These are phyloP conservation scores for Caenorhabditis plicata DNA, from an alignment of 2,888 invertebrate species.

Conservation along the genomic window DNA sequence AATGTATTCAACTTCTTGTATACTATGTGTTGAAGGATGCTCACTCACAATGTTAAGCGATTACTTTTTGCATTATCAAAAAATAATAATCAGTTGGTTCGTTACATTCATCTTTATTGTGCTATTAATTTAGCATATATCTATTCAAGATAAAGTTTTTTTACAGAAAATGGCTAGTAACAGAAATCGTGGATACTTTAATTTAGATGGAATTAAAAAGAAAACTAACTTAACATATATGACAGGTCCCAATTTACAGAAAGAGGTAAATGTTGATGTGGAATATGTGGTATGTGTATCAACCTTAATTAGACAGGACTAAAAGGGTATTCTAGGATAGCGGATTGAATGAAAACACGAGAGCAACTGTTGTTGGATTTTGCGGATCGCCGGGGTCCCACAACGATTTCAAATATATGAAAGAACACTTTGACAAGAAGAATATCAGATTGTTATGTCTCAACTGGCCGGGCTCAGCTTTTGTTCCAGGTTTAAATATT, in stretches of 20 bases:
- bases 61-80: too few relatives aligned
- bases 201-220: conserved; percentile 12
- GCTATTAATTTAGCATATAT: too few relatives aligned
- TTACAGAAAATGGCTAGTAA: too few relatives aligned
- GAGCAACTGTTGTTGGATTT: conserved; percentile 24
- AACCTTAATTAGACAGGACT: neutral
- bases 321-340: conserved; percentile 7
- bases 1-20: too few relatives aligned
- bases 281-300: conserved; percentile 11
- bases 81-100: too few relatives aligned
- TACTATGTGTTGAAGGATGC: too few relatives aligned
- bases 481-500: conserved; percentile 9
- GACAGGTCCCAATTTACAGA: conserved; percentile 9
- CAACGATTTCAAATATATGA: conserved; percentile 34
- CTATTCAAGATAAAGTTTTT: too few relatives aligned
- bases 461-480: conserved; percentile 30
- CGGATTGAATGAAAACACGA: conserved; percentile 2
- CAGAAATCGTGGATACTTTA: too few relatives aligned
- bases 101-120: too few relatives aligned
- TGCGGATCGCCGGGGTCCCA: conserved; percentile 30
- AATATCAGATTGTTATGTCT: conserved; percentile 19
- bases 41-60: too few relatives aligned
- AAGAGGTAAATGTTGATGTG: conserved; percentile 5
- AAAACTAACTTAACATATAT: conserved; percentile 17
- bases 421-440: conserved; percentile 12